Conservation (phyloP, 2,888 invertebrate genomes). For the Sialis fuliginosa region DNA sequence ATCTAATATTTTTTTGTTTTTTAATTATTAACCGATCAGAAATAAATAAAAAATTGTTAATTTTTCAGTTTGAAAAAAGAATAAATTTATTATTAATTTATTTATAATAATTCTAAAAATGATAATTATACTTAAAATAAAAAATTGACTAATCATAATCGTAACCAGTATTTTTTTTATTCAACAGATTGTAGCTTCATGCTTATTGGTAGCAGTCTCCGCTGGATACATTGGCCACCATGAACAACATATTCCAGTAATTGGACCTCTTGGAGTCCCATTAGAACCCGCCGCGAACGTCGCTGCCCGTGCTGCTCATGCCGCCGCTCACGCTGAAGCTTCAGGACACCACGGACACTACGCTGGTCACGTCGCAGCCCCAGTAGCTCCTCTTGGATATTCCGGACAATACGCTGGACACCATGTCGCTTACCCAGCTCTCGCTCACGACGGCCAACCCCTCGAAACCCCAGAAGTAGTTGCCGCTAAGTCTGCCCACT, state of each 20-base stretch:
- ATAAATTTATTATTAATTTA: no score
- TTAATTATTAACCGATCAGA: no score
- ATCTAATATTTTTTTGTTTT: no score
- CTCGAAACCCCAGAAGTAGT: constrained; percentile 32
- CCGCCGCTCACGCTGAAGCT: constrained; percentile 1
- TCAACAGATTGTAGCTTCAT: no score
- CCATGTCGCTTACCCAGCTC: constrained; percentile 4
- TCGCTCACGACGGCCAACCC: constrained; percentile 26
- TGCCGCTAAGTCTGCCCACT: constrained; percentile 29
- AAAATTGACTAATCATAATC: no score
- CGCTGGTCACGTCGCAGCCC: neutral
- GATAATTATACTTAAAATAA: no score
- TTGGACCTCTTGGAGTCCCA: constrained; percentile 5
- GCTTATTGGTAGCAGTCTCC: neutral
- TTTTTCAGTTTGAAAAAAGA: no score
- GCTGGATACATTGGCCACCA: neutral
- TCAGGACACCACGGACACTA: neutral
- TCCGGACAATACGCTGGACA: neutral
- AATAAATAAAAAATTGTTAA: no score
- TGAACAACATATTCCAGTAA: constrained; percentile 4
- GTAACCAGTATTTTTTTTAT: no score
- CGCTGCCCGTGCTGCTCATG: constrained; percentile 2
- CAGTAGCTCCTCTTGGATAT: neutral
- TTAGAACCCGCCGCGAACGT: constrained; percentile 4
- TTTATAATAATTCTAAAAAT: no score